Base-by-base conservation (phyloP, 1,140 invertebrate species). In the Ganaspis sp. region DNA sequence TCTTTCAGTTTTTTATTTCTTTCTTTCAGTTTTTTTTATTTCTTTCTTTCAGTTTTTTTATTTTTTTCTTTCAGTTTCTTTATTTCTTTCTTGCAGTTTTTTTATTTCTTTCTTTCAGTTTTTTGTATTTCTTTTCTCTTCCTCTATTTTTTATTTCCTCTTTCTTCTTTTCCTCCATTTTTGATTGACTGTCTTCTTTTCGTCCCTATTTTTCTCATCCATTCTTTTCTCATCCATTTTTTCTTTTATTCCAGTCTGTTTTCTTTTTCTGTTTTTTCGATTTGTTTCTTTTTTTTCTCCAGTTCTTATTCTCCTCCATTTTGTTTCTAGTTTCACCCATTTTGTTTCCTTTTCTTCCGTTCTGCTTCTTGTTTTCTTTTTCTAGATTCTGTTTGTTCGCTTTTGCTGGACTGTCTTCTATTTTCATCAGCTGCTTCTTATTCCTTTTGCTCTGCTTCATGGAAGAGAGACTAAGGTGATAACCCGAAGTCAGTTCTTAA, bases 201-300 rank as follows among this genome's bases (percentile, higher is more conserved):
- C 38, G 9, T 40, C 6, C 38, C 15, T 45, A 45, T 15, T 45
- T 45, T 45, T 4, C 4, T 45, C 42, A 15, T 45, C 15, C n/a
- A n/a, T 45, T 45, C 42, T 15, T 15, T 45, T n/a, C 3, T 45
- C 42, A 45, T 45, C n/a, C 15, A 15, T 45, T 45, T 45, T n/a
- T 49, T 70, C 74, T 69, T 71, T 71, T 69, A 74, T 45, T n/a
- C n/a, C n/a, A n/a, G n/a, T 45, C 38, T 5, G 9, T 38, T 38
- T 45, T n/a, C 15, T 45, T 49, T 17, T 49, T 5, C 45, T n/a
- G n/a, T n/a, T 49, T 49, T 17, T 49, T 17, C n/a, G 0, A 4
- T 45, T 12, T 15, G 12, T 45, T 45, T 4, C n/a, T 45, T n/a
- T 45, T 15, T 4, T 45, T n/a, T 15, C n/a, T n/a, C 42, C n/a